Evolutionary conservation across 2,888 invertebrate species (phyloP).

Genomic region (Tuberolachnus salignus): DNA sequence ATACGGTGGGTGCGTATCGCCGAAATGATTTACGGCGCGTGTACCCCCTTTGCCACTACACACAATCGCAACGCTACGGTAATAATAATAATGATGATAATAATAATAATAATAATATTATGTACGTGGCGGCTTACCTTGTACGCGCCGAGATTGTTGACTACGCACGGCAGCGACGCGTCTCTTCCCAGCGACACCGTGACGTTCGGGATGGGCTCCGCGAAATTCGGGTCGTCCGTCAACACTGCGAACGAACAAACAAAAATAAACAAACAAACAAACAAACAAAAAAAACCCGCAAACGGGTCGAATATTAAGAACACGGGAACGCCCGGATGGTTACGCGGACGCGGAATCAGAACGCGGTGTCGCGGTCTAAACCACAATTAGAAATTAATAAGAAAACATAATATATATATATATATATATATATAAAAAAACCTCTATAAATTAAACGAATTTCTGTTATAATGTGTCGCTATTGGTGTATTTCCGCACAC

Average conservation of each 20-base stretch:
- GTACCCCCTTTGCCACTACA: constrained; percentile 14
- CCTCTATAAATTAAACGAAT: no score
- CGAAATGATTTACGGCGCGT: constrained; percentile 47
- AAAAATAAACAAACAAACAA: background rate
- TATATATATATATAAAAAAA: no score
- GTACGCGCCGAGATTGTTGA: constrained; percentile 86
- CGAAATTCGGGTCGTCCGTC: constrained; percentile 84
- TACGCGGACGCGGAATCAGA: no score
- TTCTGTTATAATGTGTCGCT: no score
- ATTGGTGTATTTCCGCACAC: no score
- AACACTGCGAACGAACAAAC: constrained; percentile 74
- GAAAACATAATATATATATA: no score
- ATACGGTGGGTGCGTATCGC: constrained; percentile 25
- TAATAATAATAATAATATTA: constrained; percentile 36
- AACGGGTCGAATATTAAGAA: no score
- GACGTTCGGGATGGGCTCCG: constrained; percentile 89
- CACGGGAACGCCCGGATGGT: no score
- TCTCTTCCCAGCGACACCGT: constrained; percentile 89
- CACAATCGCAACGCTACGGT: background rate
- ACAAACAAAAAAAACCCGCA: no score
- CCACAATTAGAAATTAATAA: no score
- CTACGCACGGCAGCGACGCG: constrained; percentile 86
- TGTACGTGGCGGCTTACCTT: constrained; percentile 69
- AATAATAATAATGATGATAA: constrained; percentile 12
- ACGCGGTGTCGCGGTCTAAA: no score